Percentiles rank a stretch among this genome's conserved stretches.
Evolutionary conservation across 2,888 invertebrate species (phyloP).

Genomic region (Drosophila acutilabella): DNA sequence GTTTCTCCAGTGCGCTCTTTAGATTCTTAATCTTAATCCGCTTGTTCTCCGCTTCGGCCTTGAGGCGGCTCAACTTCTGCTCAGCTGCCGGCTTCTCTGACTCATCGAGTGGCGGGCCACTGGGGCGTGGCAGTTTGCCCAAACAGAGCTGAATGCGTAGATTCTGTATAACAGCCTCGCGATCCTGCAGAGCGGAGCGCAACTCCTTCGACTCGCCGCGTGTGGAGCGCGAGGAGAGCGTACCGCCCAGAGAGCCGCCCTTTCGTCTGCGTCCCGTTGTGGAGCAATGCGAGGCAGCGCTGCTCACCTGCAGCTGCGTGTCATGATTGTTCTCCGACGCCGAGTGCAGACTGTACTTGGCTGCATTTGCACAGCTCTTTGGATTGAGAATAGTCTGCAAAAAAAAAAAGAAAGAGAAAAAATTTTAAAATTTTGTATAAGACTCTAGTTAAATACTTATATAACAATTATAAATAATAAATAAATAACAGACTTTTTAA

Average conservation of each 20-base stretch:
- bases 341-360: conserved; percentile 80
- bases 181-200: conserved; percentile 90
- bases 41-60: conserved; percentile 91
- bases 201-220: conserved; percentile 87
- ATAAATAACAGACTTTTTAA: background rate
- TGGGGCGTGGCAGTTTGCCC: conserved; percentile 84
- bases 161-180: conserved; percentile 93
- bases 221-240: conserved; percentile 75
- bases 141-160: conserved; percentile 84
- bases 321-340: conserved; percentile 87
- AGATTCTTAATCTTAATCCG: conserved; percentile 92
- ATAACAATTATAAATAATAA: background rate
- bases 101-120: conserved; percentile 86
- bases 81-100: conserved; percentile 87
- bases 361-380: conserved; percentile 81
- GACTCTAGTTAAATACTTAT: background rate
- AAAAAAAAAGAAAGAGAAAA: background rate
- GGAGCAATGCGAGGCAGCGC: conserved; percentile 85
- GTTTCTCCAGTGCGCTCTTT: conserved; percentile 91
- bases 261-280: conserved; percentile 86
- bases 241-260: conserved; percentile 83
- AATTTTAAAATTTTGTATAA: background rate
- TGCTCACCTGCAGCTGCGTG: conserved; percentile 91
- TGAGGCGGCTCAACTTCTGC: conserved; percentile 87
- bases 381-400: conserved; percentile 85